phyloP scores from a whole-genome alignment of 2,797 vertebrate species.

The Potorous gilbertii region DNA sequence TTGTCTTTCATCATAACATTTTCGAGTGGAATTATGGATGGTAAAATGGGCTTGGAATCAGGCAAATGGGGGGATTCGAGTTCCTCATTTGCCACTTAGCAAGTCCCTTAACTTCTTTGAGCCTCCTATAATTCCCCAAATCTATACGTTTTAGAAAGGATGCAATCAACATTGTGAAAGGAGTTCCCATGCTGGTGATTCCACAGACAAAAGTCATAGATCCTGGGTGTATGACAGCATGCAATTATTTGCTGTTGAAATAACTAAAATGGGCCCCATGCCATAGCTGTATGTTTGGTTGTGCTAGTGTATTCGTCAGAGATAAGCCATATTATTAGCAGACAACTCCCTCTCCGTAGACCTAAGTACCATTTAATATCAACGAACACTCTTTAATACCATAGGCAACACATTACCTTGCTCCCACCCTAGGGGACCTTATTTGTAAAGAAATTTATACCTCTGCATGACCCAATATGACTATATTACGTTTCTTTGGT shows the following conservation, averaged over 20 bases:
- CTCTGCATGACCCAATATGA: constrained; percentile 26
- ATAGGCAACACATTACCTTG: background rate
- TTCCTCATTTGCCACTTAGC: background rate
- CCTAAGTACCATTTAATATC: background rate
- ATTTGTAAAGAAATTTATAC: constrained; percentile 30
- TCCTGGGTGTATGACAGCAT: background rate
- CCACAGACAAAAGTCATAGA: background rate
- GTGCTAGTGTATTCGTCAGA: background rate
- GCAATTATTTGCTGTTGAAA: background rate
- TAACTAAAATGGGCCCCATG: background rate
- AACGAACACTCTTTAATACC: background rate
- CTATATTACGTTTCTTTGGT: constrained; percentile 48
- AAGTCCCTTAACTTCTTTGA: background rate
- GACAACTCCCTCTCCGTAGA: background rate
- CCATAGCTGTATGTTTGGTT: background rate
- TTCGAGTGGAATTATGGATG: background rate
- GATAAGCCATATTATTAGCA: background rate
- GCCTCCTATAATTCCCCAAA: background rate
- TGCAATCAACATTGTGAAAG: background rate
- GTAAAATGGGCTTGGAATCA: background rate
- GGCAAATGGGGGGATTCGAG: background rate
- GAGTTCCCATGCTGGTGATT: background rate
- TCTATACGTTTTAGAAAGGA: background rate
- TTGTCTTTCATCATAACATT: background rate
- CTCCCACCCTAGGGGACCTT: background rate